Percentiles rank a stretch among this genome's conserved stretches.
Evolutionary conservation across 2,797 vertebrate species (phyloP).

Genomic region (Chloroceryle amazona): DNA sequence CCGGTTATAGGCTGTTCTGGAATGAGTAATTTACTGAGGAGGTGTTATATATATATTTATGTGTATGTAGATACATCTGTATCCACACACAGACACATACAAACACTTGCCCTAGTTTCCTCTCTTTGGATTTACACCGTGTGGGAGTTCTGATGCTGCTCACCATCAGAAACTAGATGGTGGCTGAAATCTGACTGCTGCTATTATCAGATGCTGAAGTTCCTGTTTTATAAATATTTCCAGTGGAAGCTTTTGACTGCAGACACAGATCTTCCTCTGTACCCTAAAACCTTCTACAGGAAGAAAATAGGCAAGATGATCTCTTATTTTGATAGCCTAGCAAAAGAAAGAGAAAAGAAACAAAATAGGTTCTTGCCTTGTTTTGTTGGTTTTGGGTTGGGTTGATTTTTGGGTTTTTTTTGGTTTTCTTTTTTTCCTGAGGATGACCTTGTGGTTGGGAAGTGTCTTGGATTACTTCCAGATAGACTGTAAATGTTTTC

Average conservation of each 20-base stretch:
- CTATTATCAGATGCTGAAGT: not conserved
- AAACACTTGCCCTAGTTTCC: not conserved
- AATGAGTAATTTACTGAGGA: not conserved
- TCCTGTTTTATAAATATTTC: not conserved
- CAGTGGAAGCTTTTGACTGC: not conserved
- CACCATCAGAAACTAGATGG: not conserved
- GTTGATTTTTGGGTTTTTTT: not conserved
- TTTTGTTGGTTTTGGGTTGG: no score
- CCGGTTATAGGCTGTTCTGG: not conserved
- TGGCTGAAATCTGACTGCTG: not conserved
- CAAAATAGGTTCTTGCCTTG: not conserved
- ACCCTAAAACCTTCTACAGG: not conserved
- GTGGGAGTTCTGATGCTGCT: not conserved
- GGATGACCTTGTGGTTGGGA: not conserved
- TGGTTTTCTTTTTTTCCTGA: not conserved
- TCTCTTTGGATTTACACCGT: not conserved
- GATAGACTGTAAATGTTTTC: not conserved
- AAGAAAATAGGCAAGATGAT: not conserved
- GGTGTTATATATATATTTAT: not conserved
- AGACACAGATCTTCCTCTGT: not conserved
- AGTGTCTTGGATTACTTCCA: not conserved
- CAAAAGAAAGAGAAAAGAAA: not conserved
- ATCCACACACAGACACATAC: not conserved
- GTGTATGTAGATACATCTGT: not conserved
- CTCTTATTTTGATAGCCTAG: not conserved